Evolutionary conservation across 2,888 invertebrate species (phyloP).

Genomic region (Cerceris rybyensis): DNA sequence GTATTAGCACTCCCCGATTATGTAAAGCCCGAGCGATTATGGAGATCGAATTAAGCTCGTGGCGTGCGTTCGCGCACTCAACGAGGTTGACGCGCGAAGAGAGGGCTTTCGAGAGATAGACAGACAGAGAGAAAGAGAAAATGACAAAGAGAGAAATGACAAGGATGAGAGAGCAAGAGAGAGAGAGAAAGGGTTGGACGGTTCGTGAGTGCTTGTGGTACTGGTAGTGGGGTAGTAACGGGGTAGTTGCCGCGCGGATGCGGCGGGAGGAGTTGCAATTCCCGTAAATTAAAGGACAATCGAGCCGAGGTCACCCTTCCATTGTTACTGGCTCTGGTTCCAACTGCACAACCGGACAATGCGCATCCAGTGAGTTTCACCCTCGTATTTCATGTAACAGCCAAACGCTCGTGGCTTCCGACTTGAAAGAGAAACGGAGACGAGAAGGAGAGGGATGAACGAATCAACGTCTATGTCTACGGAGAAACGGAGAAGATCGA

Average conservation of each 20-base stretch:
- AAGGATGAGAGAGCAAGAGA: constrained; percentile 22
- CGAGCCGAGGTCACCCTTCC: constrained; percentile 75
- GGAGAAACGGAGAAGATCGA: background rate
- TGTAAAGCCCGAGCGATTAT: constrained; percentile 74
- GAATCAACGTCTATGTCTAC: constrained; percentile 2
- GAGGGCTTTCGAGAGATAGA: constrained; percentile 15
- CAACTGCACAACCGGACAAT: constrained; percentile 71
- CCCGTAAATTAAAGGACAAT: constrained; percentile 80
- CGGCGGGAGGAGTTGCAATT: constrained; percentile 64
- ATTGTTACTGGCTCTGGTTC: constrained; percentile 73
- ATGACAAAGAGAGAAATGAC: constrained; percentile 1
- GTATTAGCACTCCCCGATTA: constrained; percentile 71
- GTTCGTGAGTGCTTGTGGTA: constrained; percentile 50
- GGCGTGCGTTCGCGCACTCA: constrained; percentile 58
- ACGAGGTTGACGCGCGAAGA: constrained; percentile 60
- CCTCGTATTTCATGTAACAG: constrained; percentile 76
- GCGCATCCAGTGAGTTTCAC: constrained; percentile 69
- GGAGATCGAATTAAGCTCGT: constrained; percentile 74
- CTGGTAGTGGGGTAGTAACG: constrained; percentile 20
- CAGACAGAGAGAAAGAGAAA: background rate
- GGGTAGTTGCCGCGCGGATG: constrained; percentile 18
- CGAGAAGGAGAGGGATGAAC: constrained; percentile 5
- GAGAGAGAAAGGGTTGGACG: background rate
- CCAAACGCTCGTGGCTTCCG: constrained; percentile 73
- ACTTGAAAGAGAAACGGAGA: constrained; percentile 48